Conservation (phyloP, 2,888 invertebrate species). For the Peribatodes rhomboidaria region DNA sequence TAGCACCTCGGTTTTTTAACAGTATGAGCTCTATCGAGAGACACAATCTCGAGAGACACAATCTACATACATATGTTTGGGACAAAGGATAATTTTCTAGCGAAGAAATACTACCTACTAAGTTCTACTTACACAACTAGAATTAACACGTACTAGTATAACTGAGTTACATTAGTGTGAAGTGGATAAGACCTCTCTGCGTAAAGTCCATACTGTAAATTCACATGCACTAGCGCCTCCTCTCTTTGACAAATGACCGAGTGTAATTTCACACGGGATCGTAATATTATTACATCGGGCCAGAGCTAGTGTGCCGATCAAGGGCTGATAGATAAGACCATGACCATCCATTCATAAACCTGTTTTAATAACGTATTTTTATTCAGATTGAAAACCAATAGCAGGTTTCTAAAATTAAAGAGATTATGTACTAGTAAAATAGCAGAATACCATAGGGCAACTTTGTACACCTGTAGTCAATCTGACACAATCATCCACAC, state of each 20-base stretch:
- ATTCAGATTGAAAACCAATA: no score
- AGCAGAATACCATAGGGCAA: no score
- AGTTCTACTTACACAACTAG: no score
- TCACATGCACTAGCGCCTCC: slow-evolving; percentile 61
- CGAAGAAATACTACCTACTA: no score
- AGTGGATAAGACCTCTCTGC: background rate
- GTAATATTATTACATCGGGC: slow-evolving; percentile 65
- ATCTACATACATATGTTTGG: no score
- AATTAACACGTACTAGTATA: no score
- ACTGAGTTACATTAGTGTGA: background rate
- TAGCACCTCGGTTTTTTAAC: slow-evolving; percentile 43
- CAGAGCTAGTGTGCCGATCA: slow-evolving; percentile 34
- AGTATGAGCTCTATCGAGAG: slow-evolving; percentile 21
- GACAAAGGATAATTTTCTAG: no score
- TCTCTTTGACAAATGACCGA: slow-evolving; percentile 81
- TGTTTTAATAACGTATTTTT: background rate
- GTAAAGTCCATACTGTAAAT: slow-evolving; percentile 28
- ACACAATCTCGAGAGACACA: no score
- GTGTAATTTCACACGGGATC: slow-evolving; percentile 83
- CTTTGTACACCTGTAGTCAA: background rate
- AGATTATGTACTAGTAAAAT: no score
- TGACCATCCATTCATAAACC: slow-evolving; percentile 27
- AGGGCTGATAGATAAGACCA: slow-evolving; percentile 1
- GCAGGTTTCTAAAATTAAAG: no score
- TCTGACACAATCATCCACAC: slow-evolving; percentile 28